Evolutionary conservation across 2,113 vertebrate genomes (phyloP).

Genomic region (Erythrocercus mccallii): DNA sequence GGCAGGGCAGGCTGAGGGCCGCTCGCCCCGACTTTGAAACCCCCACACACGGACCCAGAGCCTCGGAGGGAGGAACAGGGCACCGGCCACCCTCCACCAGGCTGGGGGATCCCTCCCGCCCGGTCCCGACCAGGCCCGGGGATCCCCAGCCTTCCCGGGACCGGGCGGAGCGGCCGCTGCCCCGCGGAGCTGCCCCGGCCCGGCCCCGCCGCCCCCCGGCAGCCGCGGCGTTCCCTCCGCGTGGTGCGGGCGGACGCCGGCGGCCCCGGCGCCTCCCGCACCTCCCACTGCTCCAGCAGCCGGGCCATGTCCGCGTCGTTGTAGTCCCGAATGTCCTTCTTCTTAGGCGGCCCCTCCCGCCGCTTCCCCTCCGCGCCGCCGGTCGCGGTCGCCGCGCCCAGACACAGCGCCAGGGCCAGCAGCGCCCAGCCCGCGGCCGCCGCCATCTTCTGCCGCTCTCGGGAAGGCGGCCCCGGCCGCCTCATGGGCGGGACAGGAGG

Average conservation of each 20-base stretch:
- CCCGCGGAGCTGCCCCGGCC: background rate
- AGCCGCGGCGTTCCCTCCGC: background rate
- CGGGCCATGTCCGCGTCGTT: conserved; percentile 97
- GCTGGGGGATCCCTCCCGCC: background rate
- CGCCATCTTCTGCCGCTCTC: conserved; percentile 59
- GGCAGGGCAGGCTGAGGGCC: background rate
- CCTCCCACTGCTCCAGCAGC: conserved; percentile 97
- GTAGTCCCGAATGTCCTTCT: conserved; percentile 95
- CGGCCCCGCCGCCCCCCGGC: background rate
- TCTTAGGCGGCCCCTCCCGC: conserved; percentile 60
- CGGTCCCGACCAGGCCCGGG: background rate
- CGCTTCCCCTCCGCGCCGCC: background rate
- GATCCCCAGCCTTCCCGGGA: background rate
- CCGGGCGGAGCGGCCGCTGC: background rate
- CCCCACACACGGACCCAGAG: rapidly evolving
- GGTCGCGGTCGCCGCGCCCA: conserved; percentile 29
- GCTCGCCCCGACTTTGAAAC: rapidly evolving
- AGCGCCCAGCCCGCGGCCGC: background rate
- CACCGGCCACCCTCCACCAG: background rate
- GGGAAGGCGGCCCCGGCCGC: background rate
- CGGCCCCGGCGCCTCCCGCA: conserved; percentile 13
- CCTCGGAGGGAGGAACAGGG: background rate
- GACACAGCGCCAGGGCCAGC: conserved; percentile 10
- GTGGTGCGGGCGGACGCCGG: background rate
- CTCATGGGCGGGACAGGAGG: background rate